These are phyloP conservation scores for Coronaproctus castanopsis DNA, from an alignment of 2,888 invertebrate species.

Conservation along the genomic window DNA sequence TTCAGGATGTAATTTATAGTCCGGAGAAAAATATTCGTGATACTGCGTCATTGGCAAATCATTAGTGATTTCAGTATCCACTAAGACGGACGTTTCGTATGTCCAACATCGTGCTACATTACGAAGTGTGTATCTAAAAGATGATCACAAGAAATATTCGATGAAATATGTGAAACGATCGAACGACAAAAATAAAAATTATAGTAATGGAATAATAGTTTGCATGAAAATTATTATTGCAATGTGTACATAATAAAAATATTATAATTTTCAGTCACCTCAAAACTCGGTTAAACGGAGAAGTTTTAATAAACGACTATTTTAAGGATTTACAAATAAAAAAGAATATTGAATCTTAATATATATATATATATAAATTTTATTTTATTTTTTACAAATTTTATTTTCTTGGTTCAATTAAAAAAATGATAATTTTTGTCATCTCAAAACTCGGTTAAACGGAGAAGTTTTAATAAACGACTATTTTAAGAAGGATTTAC, in stretches of 20 bases:
- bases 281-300: no score
- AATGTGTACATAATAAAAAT: background rate
- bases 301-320: no score
- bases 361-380: no score
- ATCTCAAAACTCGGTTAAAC: no score
- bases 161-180: constrained; percentile 1
- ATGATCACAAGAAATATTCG: constrained; percentile 21
- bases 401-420: no score
- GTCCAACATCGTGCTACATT: constrained; percentile 99
- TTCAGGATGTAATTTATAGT: constrained; percentile 88
- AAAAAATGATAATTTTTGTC: no score
- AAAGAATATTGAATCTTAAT: no score
- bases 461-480: no score
- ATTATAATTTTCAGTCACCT: background rate
- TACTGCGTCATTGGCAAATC: constrained; percentile 93
- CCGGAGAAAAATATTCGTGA: constrained; percentile 90
- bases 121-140: constrained; percentile 59
- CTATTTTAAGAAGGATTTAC: no score
- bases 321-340: no score
- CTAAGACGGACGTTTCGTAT: constrained; percentile 83
- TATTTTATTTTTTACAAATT: no score
- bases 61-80: constrained; percentile 81
- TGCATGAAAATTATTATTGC: constrained; percentile 1
- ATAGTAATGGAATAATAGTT: background rate
- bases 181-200: background rate